Evolutionary conservation across 2,888 invertebrate species (phyloP), one percentile per base, ranked within the genome.

Genomic region (Aquatica leii): DNA sequence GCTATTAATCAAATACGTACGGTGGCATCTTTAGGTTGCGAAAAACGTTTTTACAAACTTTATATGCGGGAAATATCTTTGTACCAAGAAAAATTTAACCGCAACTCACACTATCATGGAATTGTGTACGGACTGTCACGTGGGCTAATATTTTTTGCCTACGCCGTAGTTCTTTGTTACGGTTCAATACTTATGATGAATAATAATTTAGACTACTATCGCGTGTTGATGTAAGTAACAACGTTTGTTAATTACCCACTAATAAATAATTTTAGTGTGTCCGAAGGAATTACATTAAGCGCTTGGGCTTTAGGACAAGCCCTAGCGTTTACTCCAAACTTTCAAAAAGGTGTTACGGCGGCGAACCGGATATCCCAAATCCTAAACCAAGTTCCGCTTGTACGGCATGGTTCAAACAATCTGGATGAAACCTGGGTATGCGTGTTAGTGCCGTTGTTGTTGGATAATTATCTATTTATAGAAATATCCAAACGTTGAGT

Each of bases 1-100:
- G 91, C 90, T 1, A 90, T 93, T 1, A 86, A 89, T 4, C 92
- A 91, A 72, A 89, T 92, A 2, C 85, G 92, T 37, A 94, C 93
- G 0, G 91, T 92, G 0, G 90, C 87, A 0, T 89, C 91, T 0
- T 79, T 92, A 17, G 89, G 91, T 1, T 83, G 89, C 24, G 93
- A 94, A 79, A 83, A 86, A 17, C 84, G 84, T 24, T 91, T 93
- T 79, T 84, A 88, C 31, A 71, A 81, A 0, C 84, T 87, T 56
- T 94, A 92, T 75, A 84, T 86, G 2, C 79, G 78, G 0, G 84
- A 87, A 64, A 80, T 93, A 6, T 69, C 78, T 21, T 88, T 88
- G 0, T 87, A 90, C 0, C 84, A 91, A n/a, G n/a, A 53, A 79
- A 80, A 83, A 58, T 87, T 88, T 0, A 86, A 87, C 70, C 80